Percentiles rank a stretch among this genome's conserved stretches.
phyloP scores from a whole-genome alignment of 2,888 invertebrate species.

The Cataglyphis albicans region DNA sequence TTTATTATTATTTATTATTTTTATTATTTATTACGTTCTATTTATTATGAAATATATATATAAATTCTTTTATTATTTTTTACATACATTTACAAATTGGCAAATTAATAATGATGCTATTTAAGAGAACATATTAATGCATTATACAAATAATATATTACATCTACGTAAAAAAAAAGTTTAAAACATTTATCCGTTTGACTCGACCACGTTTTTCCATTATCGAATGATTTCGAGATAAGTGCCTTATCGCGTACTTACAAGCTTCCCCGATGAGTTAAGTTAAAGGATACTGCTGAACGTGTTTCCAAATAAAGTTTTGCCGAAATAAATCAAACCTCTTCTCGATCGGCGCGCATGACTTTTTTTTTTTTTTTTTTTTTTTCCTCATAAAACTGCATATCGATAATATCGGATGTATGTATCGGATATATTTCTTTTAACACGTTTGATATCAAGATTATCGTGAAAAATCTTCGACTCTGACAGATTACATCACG shows the following conservation, averaged over 20 bases:
- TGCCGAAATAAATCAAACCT: background rate
- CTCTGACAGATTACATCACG: background rate
- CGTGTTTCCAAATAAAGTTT: conserved; percentile 16
- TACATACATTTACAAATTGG: background rate
- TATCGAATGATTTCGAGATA: background rate
- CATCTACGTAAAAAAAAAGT: background rate
- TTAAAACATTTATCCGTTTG: background rate
- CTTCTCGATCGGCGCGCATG: background rate
- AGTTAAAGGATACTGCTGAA: background rate
- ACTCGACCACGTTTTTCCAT: background rate
- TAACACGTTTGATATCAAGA: conserved; percentile 2
- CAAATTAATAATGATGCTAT: background rate
- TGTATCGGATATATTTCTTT: no score
- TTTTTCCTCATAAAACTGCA: conserved; percentile 6
- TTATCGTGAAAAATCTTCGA: conserved; percentile 3
- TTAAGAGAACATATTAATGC: background rate
- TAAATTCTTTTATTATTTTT: background rate
- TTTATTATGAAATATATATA: background rate
- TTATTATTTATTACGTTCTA: background rate
- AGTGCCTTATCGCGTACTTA: background rate
- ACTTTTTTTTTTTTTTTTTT: background rate
- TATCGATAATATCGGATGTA: background rate
- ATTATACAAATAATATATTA: background rate
- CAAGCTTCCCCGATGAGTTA: background rate
- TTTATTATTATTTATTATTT: no score